These are phyloP conservation scores for Tromatobia lineatoria DNA, from an alignment of 2,888 invertebrate species.

Conservation along the genomic window DNA sequence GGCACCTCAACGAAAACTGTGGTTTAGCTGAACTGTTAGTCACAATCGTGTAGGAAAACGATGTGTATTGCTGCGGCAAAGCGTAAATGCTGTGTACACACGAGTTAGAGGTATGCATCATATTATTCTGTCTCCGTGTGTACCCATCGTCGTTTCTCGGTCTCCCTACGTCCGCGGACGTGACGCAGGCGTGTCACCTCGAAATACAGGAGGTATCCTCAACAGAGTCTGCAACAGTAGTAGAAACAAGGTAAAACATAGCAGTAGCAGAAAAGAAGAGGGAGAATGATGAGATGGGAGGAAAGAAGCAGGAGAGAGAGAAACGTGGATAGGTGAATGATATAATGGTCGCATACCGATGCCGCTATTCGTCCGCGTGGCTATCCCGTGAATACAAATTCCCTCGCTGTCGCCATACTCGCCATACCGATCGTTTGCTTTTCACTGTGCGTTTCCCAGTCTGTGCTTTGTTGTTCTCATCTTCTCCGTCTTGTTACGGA, in stretches of 20 bases:
- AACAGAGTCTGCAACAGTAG: slow-evolving; percentile 4
- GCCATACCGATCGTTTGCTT: slow-evolving; percentile 40
- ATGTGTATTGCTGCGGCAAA: neutral
- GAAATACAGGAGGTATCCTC: slow-evolving; percentile 76
- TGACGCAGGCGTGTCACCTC: slow-evolving; percentile 83
- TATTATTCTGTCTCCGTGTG: slow-evolving; percentile 30
- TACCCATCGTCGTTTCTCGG: slow-evolving; percentile 27
- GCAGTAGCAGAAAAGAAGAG: neutral
- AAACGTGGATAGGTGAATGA: slow-evolving; percentile 48
- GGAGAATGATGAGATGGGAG: slow-evolving; percentile 22
- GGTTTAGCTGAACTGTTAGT: slow-evolving; percentile 38
- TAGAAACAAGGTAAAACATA: slow-evolving; percentile 12
- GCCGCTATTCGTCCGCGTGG: slow-evolving; percentile 76
- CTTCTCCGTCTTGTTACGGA: neutral
- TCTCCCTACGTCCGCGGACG: slow-evolving; percentile 76
- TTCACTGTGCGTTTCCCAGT: neutral
- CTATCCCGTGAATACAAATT: slow-evolving; percentile 79
- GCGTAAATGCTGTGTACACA: slow-evolving; percentile 7
- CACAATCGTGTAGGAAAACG: slow-evolving; percentile 4
- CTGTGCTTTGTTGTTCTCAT: neutral
- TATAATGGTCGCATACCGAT: slow-evolving; percentile 81
- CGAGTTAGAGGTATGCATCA: slow-evolving; percentile 10
- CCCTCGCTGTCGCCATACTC: slow-evolving; percentile 62
- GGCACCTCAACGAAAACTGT: slow-evolving; percentile 37
- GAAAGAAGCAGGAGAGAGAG: slow-evolving; percentile 8